A percentile compares a stretch with the other conserved stretches of the same genome.
Conservation (phyloP, 2,797 vertebrate species). For the Girardinus metallicus region DNA sequence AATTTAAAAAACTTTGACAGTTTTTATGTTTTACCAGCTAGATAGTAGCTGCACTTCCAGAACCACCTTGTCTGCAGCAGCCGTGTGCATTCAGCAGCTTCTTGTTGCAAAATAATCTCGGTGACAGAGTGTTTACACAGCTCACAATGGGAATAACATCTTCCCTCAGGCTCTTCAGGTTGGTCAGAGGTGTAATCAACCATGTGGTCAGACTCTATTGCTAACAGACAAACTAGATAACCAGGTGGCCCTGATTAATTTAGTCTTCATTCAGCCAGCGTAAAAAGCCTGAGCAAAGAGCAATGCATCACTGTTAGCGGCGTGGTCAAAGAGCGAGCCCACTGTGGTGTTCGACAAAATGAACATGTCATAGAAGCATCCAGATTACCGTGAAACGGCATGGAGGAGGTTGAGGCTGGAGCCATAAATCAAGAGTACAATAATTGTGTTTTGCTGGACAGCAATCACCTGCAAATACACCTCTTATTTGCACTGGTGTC, state of each 20-base stretch:
- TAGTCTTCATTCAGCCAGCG: constrained; percentile 18
- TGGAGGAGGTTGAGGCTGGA: constrained; percentile 20
- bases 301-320: constrained; percentile 54
- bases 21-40: background rate
- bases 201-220: constrained; percentile 44
- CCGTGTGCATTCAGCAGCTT: constrained; percentile 8
- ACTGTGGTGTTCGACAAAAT: constrained; percentile 47
- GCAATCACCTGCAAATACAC: constrained; percentile 21
- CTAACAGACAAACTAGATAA: constrained; percentile 52
- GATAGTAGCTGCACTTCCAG: constrained; percentile 10
- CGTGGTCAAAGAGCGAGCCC: constrained; percentile 54
- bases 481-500: constrained; percentile 13
- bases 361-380: constrained; percentile 38
- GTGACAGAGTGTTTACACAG: constrained; percentile 11
- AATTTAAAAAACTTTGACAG: background rate
- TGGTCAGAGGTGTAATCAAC: constrained; percentile 57
- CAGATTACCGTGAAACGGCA: constrained; percentile 22
- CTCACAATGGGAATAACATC: constrained; percentile 41
- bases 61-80: constrained; percentile 10
- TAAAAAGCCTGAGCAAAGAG: constrained; percentile 37
- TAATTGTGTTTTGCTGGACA: constrained; percentile 20
- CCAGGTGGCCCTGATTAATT: constrained; percentile 50
- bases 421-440: constrained; percentile 19
- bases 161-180: constrained; percentile 42
- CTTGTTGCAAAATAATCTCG: constrained; percentile 21